A percentile compares a stretch with the other conserved stretches of the same genome.
Evolutionary conservation across 2,888 invertebrate species (phyloP).

Genomic region (Creontiades dilutus): DNA sequence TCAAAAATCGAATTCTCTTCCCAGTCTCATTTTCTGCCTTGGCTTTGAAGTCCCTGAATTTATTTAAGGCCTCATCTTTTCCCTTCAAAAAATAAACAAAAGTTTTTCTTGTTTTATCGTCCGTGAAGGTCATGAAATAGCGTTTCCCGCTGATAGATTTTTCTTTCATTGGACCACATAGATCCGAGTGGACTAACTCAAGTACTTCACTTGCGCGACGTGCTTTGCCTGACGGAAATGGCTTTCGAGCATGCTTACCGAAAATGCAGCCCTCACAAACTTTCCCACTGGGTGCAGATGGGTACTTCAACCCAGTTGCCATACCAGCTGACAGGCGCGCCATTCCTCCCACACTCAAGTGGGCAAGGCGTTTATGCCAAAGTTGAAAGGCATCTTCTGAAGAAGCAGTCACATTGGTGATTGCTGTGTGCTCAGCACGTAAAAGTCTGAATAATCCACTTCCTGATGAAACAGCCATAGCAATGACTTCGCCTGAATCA

Average conservation of each 20-base stretch:
- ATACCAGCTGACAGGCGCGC: slow-evolving; percentile 24
- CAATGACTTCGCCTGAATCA: slow-evolving; percentile 16
- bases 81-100: slow-evolving; percentile 58
- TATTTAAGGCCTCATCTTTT: slow-evolving; percentile 38
- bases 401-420: slow-evolving; percentile 41
- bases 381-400: slow-evolving; percentile 41
- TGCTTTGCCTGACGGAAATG: slow-evolving; percentile 57
- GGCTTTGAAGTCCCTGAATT: slow-evolving; percentile 47
- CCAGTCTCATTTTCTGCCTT: slow-evolving; percentile 45
- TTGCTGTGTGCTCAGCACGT: slow-evolving; percentile 13
- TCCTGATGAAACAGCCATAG: slow-evolving; percentile 30
- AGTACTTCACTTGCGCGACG: background rate
- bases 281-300: slow-evolving; percentile 17
- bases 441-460: slow-evolving; percentile 49
- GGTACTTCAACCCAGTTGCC: slow-evolving; percentile 58
- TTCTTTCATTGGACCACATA: slow-evolving; percentile 44
- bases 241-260: slow-evolving; percentile 55
- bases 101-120: slow-evolving; percentile 60
- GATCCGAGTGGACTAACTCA: slow-evolving; percentile 38
- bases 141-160: slow-evolving; percentile 46
- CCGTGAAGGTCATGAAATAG: slow-evolving; percentile 52
- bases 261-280: slow-evolving; percentile 52
- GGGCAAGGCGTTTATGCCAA: slow-evolving; percentile 65
- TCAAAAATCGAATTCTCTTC: slow-evolving; percentile 34
- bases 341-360: slow-evolving; percentile 53